Evolutionary conservation across 1,140 invertebrate genomes (phyloP).

Genomic region (Heliconius congener): DNA sequence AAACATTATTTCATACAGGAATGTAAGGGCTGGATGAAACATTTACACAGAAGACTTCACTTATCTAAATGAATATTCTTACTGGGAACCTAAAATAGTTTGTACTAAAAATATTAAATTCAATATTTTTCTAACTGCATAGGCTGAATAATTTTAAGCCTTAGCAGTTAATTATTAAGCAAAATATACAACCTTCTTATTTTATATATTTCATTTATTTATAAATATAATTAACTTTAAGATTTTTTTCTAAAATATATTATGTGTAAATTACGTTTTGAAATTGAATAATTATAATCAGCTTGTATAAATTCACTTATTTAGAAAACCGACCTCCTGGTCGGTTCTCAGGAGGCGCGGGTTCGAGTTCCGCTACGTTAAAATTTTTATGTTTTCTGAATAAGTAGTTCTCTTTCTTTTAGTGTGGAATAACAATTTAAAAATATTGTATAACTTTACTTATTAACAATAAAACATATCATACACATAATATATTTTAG

Average conservation of each 20-base stretch:
- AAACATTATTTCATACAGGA: constrained; percentile 28
- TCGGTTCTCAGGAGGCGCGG: too few species aligned
- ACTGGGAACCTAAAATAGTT: constrained; percentile 19
- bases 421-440: too few species aligned
- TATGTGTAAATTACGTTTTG: neutral
- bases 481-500: neutral
- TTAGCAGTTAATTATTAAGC: neutral
- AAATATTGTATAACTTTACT: too few species aligned
- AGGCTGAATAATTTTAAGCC: neutral
- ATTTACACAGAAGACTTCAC: constrained; percentile 48
- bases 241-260: neutral
- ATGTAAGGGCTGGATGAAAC: constrained; percentile 35
- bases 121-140: neutral
- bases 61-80: constrained; percentile 38
- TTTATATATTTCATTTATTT: neutral
- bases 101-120: constrained; percentile 17
- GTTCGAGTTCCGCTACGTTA: too few species aligned
- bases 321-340: neutral
- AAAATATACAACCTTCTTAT: constrained; percentile 13
- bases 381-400: too few species aligned
- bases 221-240: neutral
- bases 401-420: too few species aligned
- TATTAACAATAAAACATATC: neutral
- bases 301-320: neutral
- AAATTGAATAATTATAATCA: neutral